Conservation (phyloP, 2,113 vertebrate genomes). For the Anguilla rostrata region DNA sequence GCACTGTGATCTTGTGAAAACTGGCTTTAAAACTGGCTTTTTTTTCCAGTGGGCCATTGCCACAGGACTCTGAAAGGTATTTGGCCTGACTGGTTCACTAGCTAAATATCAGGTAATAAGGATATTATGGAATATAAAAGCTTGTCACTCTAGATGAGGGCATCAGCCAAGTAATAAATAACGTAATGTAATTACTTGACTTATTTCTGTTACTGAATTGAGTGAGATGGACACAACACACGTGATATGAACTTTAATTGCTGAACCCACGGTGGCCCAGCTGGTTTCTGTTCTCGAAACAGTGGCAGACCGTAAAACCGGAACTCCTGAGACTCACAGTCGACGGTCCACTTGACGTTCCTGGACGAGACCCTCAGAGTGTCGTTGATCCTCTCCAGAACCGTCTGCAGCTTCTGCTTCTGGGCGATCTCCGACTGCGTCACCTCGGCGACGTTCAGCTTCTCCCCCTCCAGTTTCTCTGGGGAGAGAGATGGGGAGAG, state of each 20-base stretch:
- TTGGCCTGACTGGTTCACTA: too few species aligned
- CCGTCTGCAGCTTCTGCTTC: slow-evolving; percentile 87
- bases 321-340: slow-evolving; percentile 71
- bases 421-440: slow-evolving; percentile 88
- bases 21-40: too few species aligned
- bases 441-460: slow-evolving; percentile 86
- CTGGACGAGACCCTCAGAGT: slow-evolving; percentile 82
- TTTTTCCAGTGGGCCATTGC: too few species aligned
- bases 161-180: neutral
- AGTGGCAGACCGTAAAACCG: neutral
- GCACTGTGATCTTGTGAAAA: too few species aligned
- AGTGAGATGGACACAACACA: too few species aligned
- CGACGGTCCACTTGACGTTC: slow-evolving; percentile 84
- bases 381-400: slow-evolving; percentile 87
- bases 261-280: too few species aligned
- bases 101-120: too few species aligned
- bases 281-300: neutral
- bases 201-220: too few species aligned
- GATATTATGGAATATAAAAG: too few species aligned
- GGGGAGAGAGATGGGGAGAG: neutral
- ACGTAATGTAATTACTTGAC: neutral
- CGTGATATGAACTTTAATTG: too few species aligned
- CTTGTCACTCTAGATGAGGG: too few species aligned
- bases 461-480: slow-evolving; percentile 84
- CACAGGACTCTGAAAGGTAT: too few species aligned